A percentile compares a stretch with the other conserved stretches of the same genome.
Conservation (phyloP, 2,113 vertebrate species). For the Carlito syrichta region DNA sequence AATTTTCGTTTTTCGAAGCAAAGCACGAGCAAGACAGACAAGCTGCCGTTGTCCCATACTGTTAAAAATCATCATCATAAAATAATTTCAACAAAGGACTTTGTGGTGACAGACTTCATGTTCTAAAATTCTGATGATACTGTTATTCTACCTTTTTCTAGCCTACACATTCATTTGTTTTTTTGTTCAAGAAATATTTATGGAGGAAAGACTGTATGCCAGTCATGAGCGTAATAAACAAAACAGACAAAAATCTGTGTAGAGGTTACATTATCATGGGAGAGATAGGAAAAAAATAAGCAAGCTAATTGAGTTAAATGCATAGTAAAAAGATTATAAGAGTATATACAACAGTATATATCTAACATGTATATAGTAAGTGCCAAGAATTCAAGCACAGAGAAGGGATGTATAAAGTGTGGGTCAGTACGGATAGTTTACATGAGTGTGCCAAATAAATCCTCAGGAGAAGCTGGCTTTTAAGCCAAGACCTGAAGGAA, state of each 20-base stretch:
- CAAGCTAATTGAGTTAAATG: neutral
- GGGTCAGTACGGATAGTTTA: neutral
- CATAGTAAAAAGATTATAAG: neutral
- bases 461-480: neutral
- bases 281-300: neutral
- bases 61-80: slow-evolving; percentile 12
- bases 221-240: neutral
- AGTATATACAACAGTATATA: neutral
- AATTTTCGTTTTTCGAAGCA: slow-evolving; percentile 79
- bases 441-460: neutral
- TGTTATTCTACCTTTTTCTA: neutral
- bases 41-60: slow-evolving; percentile 80
- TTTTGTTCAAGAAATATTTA: neutral
- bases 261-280: neutral
- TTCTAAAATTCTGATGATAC: neutral
- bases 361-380: neutral
- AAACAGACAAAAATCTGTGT: neutral
- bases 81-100: neutral
- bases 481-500: neutral
- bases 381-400: neutral
- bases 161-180: neutral
- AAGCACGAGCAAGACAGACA: slow-evolving; percentile 77
- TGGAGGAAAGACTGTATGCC: neutral
- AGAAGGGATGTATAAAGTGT: neutral
- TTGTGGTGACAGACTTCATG: neutral